phyloP scores from a whole-genome alignment of 2,888 invertebrate genomes.

The Leptinotarsa rubiginosa region DNA sequence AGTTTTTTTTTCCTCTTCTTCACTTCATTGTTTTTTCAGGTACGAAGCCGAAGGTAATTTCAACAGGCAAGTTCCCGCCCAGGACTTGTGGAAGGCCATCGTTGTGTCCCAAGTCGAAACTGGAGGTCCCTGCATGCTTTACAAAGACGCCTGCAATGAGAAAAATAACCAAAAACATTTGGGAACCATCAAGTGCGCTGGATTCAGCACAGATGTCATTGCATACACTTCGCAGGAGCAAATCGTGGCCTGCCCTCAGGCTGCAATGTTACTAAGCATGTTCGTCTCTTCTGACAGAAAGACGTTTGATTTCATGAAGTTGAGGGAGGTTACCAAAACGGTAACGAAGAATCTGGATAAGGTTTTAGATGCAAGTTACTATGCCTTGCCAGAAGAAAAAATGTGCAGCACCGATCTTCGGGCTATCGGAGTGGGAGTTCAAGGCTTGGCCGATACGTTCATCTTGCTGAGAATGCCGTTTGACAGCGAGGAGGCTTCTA shows the following conservation, averaged over 20 bases:
- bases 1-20: too few species aligned
- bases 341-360: slow-evolving; percentile 94
- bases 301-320: slow-evolving; percentile 87
- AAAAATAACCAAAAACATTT: slow-evolving; percentile 98
- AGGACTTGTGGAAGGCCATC: slow-evolving; percentile 92
- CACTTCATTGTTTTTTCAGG: slow-evolving; percentile 57
- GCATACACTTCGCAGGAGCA: slow-evolving; percentile 94
- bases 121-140: slow-evolving; percentile 97
- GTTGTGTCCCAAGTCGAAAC: slow-evolving; percentile 97
- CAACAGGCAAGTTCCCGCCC: slow-evolving; percentile 77
- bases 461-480: slow-evolving; percentile 93
- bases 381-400: slow-evolving; percentile 91
- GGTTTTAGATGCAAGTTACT: slow-evolving; percentile 96
- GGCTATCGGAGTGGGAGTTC: slow-evolving; percentile 94
- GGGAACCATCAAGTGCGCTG: slow-evolving; percentile 98
- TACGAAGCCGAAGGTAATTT: slow-evolving; percentile 87
- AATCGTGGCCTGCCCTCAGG: slow-evolving; percentile 97
- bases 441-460: slow-evolving; percentile 95
- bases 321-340: slow-evolving; percentile 88
- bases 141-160: slow-evolving; percentile 95
- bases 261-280: slow-evolving; percentile 96
- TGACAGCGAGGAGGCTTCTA: slow-evolving; percentile 86
- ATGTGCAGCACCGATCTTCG: slow-evolving; percentile 88
- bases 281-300: slow-evolving; percentile 83
- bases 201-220: slow-evolving; percentile 97